Conservation (phyloP, 2,797 vertebrate species). For the Arnoldichthys spilopterus region DNA sequence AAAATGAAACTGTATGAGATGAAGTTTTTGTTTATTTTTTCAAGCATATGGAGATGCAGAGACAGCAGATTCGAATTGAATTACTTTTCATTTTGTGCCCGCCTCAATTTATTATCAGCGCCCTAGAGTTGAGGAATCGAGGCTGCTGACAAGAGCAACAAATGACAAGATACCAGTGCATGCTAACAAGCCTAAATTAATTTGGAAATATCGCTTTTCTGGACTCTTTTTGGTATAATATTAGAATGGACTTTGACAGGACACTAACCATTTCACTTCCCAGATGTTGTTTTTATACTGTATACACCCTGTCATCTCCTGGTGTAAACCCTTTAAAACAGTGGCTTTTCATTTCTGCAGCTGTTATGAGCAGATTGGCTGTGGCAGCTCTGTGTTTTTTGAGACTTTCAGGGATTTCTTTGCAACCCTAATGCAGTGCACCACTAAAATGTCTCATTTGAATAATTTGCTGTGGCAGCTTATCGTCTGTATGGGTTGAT, state of each 20-base stretch:
- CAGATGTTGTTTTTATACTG: neutral
- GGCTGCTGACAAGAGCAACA: constrained; percentile 57
- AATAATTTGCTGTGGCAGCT: constrained; percentile 53
- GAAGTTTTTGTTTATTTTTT: constrained; percentile 8
- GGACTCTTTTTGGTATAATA: neutral
- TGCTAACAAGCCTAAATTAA: constrained; percentile 15
- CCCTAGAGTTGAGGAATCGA: constrained; percentile 52
- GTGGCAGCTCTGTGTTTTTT: constrained; percentile 35
- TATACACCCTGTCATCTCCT: neutral
- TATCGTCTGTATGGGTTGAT: constrained; percentile 34
- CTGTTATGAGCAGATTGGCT: constrained; percentile 1
- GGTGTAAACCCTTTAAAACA: neutral
- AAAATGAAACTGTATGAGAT: constrained; percentile 22
- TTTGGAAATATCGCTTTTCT: neutral
- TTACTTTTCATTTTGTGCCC: constrained; percentile 68
- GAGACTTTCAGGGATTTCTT: constrained; percentile 34
- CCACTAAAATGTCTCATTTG: constrained; percentile 56
- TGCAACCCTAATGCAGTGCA: constrained; percentile 40
- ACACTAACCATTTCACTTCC: neutral
- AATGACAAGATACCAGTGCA: constrained; percentile 37
- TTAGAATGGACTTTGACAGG: neutral
- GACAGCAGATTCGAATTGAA: constrained; percentile 59
- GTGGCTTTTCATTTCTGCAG: neutral
- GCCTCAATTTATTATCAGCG: constrained; percentile 69
- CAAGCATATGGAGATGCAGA: neutral